Evolutionary conservation across 2,888 invertebrate species (phyloP).

Genomic region (Drosophila atripex): DNA sequence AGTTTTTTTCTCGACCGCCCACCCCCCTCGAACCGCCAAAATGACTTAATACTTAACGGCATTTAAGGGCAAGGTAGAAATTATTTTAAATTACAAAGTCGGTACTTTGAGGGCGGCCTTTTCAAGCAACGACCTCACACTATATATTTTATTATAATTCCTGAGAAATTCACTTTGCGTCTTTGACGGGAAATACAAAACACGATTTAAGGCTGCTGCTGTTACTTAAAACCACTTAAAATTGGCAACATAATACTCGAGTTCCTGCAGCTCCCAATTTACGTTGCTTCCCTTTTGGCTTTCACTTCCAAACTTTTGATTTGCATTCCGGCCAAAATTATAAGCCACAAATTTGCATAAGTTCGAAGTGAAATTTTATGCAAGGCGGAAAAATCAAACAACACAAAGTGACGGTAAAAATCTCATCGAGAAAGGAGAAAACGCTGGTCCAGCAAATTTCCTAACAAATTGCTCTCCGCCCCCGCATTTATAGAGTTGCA

Average conservation of each 20-base stretch:
- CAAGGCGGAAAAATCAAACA: slow-evolving; percentile 20
- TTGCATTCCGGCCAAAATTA: slow-evolving; percentile 48
- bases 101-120: slow-evolving; percentile 43
- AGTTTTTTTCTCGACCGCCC: slow-evolving; percentile 50
- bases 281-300: slow-evolving; percentile 7
- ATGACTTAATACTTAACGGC: slow-evolving; percentile 78
- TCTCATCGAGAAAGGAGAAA: slow-evolving; percentile 46
- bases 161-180: slow-evolving; percentile 21
- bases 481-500: slow-evolving; percentile 46
- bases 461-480: slow-evolving; percentile 55
- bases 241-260: slow-evolving; percentile 67
- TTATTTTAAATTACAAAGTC: slow-evolving; percentile 60
- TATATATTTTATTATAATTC: slow-evolving; percentile 49
- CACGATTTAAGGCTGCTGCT: slow-evolving; percentile 49
- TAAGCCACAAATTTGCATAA: slow-evolving; percentile 68
- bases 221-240: slow-evolving; percentile 74
- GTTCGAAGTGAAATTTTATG: slow-evolving; percentile 51
- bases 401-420: slow-evolving; percentile 40
- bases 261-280: slow-evolving; percentile 10
- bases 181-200: slow-evolving; percentile 53
- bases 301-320: slow-evolving; percentile 57
- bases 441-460: slow-evolving; percentile 34
- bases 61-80: slow-evolving; percentile 65
- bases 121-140: slow-evolving; percentile 58
- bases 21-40: slow-evolving; percentile 15